Conservation (phyloP, 2,888 invertebrate species). For the Acholoe squamosa region DNA sequence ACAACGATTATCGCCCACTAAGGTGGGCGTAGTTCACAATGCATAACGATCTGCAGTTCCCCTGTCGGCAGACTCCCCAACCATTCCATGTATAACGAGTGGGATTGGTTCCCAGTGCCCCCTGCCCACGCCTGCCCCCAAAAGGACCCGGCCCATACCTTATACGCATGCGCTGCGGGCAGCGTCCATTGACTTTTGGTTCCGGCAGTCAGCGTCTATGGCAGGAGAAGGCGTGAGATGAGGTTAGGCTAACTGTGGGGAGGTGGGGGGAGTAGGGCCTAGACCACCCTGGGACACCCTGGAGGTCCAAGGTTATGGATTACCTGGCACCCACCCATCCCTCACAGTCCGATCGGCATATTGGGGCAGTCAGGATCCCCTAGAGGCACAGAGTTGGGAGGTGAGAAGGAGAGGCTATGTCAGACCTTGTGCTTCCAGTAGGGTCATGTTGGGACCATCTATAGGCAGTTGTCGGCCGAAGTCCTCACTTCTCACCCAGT, state of each 20-base stretch:
- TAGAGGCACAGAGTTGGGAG: too few species aligned
- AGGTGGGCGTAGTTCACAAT: too few species aligned
- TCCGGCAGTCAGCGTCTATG: background rate
- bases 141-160: background rate
- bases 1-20: too few species aligned
- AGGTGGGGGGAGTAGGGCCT: background rate
- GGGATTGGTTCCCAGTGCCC: too few species aligned
- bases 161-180: background rate
- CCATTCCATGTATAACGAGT: too few species aligned
- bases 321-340: background rate
- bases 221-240: background rate
- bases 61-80: too few species aligned
- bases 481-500: background rate
- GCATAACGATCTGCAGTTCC: too few species aligned
- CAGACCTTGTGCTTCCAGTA: too few species aligned
- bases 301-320: conserved; percentile 43
- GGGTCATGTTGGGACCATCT: background rate
- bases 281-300: background rate
- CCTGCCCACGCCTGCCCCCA: too few species aligned
- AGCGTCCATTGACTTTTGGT: conserved; percentile 23
- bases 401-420: too few species aligned
- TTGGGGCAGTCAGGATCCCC: background rate
- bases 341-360: conserved; percentile 33
- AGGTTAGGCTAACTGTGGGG: background rate
- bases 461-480: background rate